These are phyloP conservation scores for Neosalanx taihuensis DNA, from an alignment of 2,797 vertebrate species.

Conservation along the genomic window DNA sequence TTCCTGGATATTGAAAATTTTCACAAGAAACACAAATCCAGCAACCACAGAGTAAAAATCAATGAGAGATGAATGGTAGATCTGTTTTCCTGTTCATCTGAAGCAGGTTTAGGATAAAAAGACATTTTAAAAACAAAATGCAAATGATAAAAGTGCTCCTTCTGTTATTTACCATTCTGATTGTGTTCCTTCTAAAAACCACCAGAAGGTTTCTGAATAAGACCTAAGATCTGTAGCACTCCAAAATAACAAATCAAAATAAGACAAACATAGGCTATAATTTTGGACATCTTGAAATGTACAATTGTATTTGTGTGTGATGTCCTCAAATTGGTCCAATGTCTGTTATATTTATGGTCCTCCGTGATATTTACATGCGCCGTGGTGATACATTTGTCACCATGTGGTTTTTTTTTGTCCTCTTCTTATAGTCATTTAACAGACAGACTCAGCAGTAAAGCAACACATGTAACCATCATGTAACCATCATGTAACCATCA, in stretches of 20 bases:
- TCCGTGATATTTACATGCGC: constrained; percentile 62
- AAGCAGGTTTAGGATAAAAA: not conserved
- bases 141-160: constrained; percentile 38
- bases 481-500: too few species aligned
- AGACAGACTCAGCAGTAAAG: constrained; percentile 24
- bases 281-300: constrained; percentile 30
- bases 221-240: constrained; percentile 20
- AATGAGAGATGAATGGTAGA: constrained; percentile 9
- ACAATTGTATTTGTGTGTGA: constrained; percentile 22
- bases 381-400: constrained; percentile 62
- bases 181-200: not conserved
- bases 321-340: constrained; percentile 57
- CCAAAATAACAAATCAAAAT: constrained; percentile 19
- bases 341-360: constrained; percentile 49
- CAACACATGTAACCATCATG: too few species aligned
- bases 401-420: constrained; percentile 19
- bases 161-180: constrained; percentile 15
- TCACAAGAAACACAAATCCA: constrained; percentile 41
- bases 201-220: constrained; percentile 14
- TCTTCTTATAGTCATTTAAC: constrained; percentile 9
- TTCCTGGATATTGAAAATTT: constrained; percentile 39
- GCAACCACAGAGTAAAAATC: constrained; percentile 45
- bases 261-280: constrained; percentile 20
- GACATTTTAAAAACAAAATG: not conserved
- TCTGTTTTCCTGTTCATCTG: not conserved